phyloP scores from a whole-genome alignment of 2,113 vertebrate genomes.

The Hepsetus odoe region DNA sequence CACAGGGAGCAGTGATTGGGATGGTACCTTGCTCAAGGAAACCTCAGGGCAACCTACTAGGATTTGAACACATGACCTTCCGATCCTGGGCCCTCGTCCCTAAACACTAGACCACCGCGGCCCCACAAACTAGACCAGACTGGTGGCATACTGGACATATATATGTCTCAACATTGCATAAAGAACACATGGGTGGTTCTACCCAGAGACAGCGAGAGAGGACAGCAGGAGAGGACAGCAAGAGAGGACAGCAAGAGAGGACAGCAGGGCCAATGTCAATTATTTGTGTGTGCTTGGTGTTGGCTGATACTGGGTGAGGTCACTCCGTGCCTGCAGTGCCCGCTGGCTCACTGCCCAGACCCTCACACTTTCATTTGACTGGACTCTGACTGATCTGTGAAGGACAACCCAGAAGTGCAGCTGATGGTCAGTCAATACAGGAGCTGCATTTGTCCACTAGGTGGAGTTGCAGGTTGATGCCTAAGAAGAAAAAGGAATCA shows the following conservation, averaged over 20 bases:
- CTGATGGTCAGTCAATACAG: conserved; percentile 27
- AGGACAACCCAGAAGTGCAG: neutral
- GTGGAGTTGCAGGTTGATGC: conserved; percentile 64
- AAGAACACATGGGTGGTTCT: neutral
- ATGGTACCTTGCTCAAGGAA: too few species aligned
- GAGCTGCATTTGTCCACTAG: conserved; percentile 57
- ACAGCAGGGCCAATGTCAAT: conserved; percentile 47
- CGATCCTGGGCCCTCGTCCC: too few species aligned
- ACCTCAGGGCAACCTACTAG: too few species aligned
- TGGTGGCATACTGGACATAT: neutral
- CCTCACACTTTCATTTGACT: conserved; percentile 52
- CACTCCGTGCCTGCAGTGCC: conserved; percentile 43
- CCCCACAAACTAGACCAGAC: too few species aligned
- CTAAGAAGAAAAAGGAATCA: neutral
- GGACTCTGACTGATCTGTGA: neutral
- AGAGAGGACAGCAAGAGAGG: conserved; percentile 13
- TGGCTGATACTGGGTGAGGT: conserved; percentile 65
- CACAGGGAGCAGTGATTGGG: too few species aligned
- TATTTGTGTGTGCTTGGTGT: conserved; percentile 60
- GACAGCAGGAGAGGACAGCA: neutral
- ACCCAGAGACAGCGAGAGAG: conserved; percentile 18
- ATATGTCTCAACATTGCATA: neutral
- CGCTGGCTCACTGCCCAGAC: conserved; percentile 52
- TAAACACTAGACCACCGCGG: too few species aligned
- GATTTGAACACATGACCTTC: too few species aligned